phyloP scores from a whole-genome alignment of 2,113 vertebrate genomes.

The Buteo buteo region DNA sequence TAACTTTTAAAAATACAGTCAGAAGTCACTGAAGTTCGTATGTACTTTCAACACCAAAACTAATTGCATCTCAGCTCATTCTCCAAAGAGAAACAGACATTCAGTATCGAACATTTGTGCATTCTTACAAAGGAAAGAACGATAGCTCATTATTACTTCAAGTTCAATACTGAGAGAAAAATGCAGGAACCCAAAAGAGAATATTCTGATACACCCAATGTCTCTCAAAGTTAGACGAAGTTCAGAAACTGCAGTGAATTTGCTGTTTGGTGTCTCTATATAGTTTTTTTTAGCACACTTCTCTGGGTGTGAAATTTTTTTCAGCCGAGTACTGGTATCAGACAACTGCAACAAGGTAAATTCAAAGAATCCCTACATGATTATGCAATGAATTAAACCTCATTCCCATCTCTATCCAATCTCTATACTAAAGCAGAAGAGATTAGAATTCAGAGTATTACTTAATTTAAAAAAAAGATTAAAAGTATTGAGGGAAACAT shows the following conservation, averaged over 20 bases:
- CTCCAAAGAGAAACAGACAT: background rate
- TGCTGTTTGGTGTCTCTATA: background rate
- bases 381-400: background rate
- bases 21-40: constrained; percentile 22
- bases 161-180: background rate
- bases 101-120: background rate
- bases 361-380: constrained; percentile 3
- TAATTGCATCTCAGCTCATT: constrained; percentile 10
- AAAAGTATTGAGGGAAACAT: constrained; percentile 57
- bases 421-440: constrained; percentile 66
- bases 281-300: background rate
- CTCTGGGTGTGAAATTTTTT: background rate
- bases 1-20: constrained; percentile 11
- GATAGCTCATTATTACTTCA: background rate
- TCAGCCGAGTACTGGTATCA: background rate
- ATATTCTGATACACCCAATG: background rate
- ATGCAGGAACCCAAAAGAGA: constrained; percentile 39
- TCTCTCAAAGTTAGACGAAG: background rate
- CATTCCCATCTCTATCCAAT: background rate
- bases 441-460: constrained; percentile 67
- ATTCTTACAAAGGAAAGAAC: constrained; percentile 37
- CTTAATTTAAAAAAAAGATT: constrained; percentile 51
- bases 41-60: constrained; percentile 29
- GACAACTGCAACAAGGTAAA: background rate
- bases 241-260: background rate